Conservation (phyloP, 2,888 invertebrate species). For the Philereme transversata region DNA sequence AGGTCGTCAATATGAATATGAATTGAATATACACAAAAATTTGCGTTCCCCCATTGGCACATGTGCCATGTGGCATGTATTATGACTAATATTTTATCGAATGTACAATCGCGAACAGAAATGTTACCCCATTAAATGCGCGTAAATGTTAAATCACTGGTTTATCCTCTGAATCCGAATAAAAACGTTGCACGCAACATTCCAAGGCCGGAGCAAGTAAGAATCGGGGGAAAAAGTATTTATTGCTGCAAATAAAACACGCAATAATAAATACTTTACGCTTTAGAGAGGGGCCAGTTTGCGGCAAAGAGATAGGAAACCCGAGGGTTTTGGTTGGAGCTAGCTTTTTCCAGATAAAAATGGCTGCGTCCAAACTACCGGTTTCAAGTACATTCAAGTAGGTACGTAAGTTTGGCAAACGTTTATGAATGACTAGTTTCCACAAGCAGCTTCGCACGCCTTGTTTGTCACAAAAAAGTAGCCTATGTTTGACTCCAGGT, state of each 20-base stretch:
- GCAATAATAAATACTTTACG: constrained; percentile 28
- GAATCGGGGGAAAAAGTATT: constrained; percentile 28
- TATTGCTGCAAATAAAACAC: constrained; percentile 29
- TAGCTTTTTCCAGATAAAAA: no score
- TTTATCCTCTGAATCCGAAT: constrained; percentile 23
- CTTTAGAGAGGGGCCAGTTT: not conserved
- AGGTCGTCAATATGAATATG: no score
- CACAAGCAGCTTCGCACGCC: no score
- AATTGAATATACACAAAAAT: no score
- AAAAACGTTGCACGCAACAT: constrained; percentile 33
- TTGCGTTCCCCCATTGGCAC: not conserved
- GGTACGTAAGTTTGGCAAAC: no score
- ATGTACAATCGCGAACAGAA: constrained; percentile 18
- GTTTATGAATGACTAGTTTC: no score
- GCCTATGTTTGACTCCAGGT: no score
- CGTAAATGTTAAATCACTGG: constrained; percentile 25
- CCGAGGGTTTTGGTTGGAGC: not conserved
- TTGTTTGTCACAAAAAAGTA: no score
- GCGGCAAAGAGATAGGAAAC: not conserved
- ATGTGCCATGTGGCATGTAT: no score
- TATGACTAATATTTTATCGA: not conserved
- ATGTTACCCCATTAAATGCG: constrained; percentile 15
- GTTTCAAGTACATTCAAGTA: no score
- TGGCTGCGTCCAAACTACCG: no score
- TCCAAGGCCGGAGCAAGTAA: constrained; percentile 27